Base-by-base conservation (phyloP, 64 coral and sea anemone species). In the Porites lutea region DNA sequence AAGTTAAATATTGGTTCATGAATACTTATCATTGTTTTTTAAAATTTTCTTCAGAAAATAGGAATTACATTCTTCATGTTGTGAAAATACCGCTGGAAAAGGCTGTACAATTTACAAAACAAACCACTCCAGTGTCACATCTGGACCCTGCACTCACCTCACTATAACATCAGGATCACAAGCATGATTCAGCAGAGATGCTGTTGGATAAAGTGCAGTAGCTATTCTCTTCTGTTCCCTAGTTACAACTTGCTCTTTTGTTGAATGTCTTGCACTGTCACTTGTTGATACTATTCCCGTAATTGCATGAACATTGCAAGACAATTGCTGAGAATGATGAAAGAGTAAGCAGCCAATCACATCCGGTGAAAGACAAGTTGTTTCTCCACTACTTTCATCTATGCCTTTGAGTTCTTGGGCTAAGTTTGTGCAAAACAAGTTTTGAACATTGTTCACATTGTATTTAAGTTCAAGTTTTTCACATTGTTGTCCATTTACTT, bases 81-180 rank as follows among this genome's bases (percentile, higher is more conserved):
- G 27, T 37, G 27, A 37, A 37, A 37, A 37, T 37, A 37, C 27
- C 1, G 27, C 27, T 37, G 27, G 1, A 37, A 37, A 37, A 37
- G 27, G 27, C 27, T 37, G 27, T 37, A 37, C 27, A 37, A 37
- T 37, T 37, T 37, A 37, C 1, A 37, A 37, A 37, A 37, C 74
- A 76, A 7, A 72, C 14, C 8, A 72, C 6, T 22, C 37, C 69
- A 72, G 37, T n/a, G 69, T 15, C 6, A 3, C 11, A 5, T 65
- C 2, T 68, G 16, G 15, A 22, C 22, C 10, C 8, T 50, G 2
- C 44, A 37, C 88, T 88, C 61, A 99, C 97, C 97, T 99, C 21
- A 99, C 97, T 71, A 99, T 95, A 18, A 99, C 94, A 89, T 99
- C 97, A 19, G 97, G 97, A 84, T 99, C 97, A 99, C 97, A 99